phyloP scores from a whole-genome alignment of 2,113 vertebrate species.

The Aplodontia rufa region DNA sequence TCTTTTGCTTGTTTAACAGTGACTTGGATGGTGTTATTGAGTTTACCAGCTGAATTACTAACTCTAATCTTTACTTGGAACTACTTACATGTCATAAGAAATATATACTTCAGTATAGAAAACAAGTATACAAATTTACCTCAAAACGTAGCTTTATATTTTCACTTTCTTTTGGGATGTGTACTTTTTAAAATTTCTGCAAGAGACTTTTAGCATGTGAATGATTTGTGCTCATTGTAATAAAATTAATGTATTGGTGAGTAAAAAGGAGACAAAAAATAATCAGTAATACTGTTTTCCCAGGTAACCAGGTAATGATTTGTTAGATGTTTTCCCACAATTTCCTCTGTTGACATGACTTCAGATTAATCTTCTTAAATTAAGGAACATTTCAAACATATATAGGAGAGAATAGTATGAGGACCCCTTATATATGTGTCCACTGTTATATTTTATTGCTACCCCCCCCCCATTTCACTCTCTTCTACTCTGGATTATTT shows the following conservation, averaged over 20 bases:
- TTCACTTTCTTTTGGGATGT: slow-evolving; percentile 12
- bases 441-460: background rate
- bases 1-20: background rate
- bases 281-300: background rate
- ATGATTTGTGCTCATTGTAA: background rate
- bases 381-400: background rate
- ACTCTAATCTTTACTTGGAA: background rate
- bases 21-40: background rate
- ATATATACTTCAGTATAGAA: background rate
- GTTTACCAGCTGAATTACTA: background rate
- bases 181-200: background rate
- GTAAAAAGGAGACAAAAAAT: background rate
- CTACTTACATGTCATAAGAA: background rate
- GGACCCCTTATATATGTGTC: background rate
- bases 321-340: background rate
- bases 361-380: background rate
- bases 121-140: background rate
- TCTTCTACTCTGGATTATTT: background rate
- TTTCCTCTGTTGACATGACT: background rate
- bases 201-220: slow-evolving; percentile 33
- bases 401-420: background rate
- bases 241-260: background rate
- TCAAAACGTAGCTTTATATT: slow-evolving; percentile 30
- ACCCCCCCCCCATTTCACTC: background rate
- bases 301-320: background rate